Conservation (phyloP, 1,140 invertebrate species). For the Lineus longissimus region DNA sequence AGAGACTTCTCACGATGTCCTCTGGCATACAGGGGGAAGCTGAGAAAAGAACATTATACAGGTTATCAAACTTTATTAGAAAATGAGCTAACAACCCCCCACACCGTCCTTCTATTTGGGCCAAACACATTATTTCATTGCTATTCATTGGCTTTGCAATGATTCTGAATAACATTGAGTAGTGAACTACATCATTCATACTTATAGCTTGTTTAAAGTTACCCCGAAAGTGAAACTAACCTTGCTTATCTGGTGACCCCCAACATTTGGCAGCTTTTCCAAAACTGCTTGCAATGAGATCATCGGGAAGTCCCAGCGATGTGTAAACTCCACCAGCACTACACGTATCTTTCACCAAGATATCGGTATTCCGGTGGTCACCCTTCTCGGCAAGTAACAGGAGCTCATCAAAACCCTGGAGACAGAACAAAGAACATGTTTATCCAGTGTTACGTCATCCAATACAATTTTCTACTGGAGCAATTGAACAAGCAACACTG, state of each 20-base stretch:
- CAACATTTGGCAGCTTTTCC: constrained; percentile 60
- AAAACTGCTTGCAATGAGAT: constrained; percentile 75
- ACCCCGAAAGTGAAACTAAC: neutral
- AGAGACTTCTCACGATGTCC: constrained; percentile 68
- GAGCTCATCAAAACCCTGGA: constrained; percentile 69
- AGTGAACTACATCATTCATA: too few relatives aligned
- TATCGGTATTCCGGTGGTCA: constrained; percentile 70
- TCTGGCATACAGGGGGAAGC: constrained; percentile 55
- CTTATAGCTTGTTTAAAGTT: too few relatives aligned
- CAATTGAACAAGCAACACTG: neutral
- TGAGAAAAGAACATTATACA: constrained; percentile 17
- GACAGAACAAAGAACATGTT: neutral
- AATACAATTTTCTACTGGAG: neutral
- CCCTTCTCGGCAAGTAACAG: constrained; percentile 68
- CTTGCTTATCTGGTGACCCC: constrained; percentile 19
- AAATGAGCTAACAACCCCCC: too few relatives aligned
- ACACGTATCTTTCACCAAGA: constrained; percentile 70
- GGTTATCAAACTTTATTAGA: constrained; percentile 7
- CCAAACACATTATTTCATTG: too few relatives aligned
- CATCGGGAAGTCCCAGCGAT: constrained; percentile 62
- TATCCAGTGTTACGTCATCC: neutral
- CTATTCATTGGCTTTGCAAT: too few relatives aligned
- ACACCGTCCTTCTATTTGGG: too few relatives aligned
- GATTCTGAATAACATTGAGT: too few relatives aligned
- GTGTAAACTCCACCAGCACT: constrained; percentile 63